These are phyloP conservation scores for Neodiprion pinetum DNA, from an alignment of 1,140 invertebrate genomes.

Conservation along the genomic window DNA sequence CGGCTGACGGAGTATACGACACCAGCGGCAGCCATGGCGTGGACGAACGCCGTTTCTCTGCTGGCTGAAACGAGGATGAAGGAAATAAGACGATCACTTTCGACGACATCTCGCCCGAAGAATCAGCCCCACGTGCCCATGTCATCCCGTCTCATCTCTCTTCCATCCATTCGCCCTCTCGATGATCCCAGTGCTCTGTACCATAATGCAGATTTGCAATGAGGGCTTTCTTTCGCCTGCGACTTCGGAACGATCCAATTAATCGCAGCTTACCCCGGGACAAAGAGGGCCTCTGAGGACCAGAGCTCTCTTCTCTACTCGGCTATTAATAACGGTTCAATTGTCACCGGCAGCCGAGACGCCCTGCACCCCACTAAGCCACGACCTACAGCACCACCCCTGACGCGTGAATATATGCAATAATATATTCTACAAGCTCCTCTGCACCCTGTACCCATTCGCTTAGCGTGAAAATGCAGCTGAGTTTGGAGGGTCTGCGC, in stretches of 20 bases:
- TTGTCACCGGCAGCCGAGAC: conserved; percentile 1
- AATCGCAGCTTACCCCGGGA: background rate
- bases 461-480: no score
- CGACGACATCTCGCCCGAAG: background rate
- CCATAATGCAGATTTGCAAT: background rate
- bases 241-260: background rate
- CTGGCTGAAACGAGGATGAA: conserved; percentile 71
- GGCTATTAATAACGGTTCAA: conserved; percentile 15
- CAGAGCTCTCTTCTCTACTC: no score
- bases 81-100: background rate
- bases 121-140: no score
- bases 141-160: background rate
- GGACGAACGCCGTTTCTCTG: conserved; percentile 89
- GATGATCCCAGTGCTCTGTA: no score
- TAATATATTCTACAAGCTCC: background rate
- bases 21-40: conserved; percentile 88
- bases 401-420: conserved; percentile 8
- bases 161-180: background rate
- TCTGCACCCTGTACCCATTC: background rate
- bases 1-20: conserved; percentile 86
- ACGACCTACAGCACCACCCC: background rate
- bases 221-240: background rate
- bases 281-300: background rate
- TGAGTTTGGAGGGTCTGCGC: no score
- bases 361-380: background rate